Conservation (phyloP, 1,140 invertebrate species). For the Octopus bimaculoides region DNA sequence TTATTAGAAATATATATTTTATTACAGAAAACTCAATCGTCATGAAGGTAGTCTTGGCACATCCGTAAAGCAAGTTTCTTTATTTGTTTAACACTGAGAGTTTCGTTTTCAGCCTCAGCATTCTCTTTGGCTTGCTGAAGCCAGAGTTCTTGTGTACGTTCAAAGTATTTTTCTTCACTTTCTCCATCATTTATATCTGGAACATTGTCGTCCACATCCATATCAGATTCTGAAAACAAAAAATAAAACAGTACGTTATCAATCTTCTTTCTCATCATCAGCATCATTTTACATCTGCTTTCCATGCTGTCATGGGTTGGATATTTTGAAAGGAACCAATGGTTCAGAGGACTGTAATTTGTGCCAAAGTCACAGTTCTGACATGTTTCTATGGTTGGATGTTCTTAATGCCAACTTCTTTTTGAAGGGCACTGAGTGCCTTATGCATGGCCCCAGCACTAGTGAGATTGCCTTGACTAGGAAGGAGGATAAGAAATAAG, state of each 20-base stretch:
- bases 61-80: background rate
- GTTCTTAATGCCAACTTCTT: background rate
- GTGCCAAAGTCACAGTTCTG: background rate
- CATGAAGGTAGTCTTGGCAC: background rate
- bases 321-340: background rate
- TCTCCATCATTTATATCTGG: background rate
- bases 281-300: background rate
- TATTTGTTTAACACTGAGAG: background rate
- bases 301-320: background rate
- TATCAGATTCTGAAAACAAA: slow-evolving; percentile 6
- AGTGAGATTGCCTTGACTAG: too few relatives aligned
- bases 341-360: background rate
- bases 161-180: background rate
- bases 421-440: too few relatives aligned
- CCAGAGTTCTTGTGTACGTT: slow-evolving; percentile 5
- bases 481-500: too few relatives aligned
- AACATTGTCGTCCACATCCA: background rate
- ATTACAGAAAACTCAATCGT: background rate
- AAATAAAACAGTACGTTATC: background rate
- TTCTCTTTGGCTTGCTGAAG: background rate
- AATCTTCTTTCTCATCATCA: background rate
- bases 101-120: background rate
- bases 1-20: too few relatives aligned
- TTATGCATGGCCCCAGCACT: too few relatives aligned
- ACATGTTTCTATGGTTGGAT: background rate